Conservation (phyloP, 2,888 invertebrate genomes). For the Nineta flava region DNA sequence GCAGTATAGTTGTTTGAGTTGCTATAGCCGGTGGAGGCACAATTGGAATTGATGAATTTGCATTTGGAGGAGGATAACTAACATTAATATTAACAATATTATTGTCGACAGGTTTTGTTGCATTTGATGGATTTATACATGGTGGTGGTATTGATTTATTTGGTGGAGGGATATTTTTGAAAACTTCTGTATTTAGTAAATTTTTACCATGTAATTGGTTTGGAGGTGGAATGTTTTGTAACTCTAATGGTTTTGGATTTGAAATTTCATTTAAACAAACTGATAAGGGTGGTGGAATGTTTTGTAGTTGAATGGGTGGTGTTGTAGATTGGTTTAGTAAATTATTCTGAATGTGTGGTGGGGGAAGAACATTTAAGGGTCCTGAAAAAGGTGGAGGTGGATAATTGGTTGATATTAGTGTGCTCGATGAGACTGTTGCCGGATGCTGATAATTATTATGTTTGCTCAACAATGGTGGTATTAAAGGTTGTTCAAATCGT, state of each 20-base stretch:
- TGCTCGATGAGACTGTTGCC: constrained; percentile 12
- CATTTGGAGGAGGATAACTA: constrained; percentile 16
- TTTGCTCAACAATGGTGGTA: constrained; percentile 9
- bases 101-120: constrained; percentile 9
- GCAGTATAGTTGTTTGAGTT: constrained; percentile 8
- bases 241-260: constrained; percentile 42
- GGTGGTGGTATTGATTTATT: constrained; percentile 29
- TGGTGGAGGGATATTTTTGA: constrained; percentile 28
- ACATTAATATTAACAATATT: constrained; percentile 17
- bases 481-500: constrained; percentile 20
- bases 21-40: constrained; percentile 16
- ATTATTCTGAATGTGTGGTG: constrained; percentile 27
- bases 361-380: constrained; percentile 21
- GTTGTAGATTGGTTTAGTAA: constrained; percentile 28
- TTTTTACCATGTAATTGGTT: constrained; percentile 17
- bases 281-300: constrained; percentile 43
- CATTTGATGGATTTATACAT: constrained; percentile 15
- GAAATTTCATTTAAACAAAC: constrained; percentile 42
- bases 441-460: constrained; percentile 8
- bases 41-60: constrained; percentile 11
- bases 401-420: constrained; percentile 10
- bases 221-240: constrained; percentile 36
- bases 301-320: constrained; percentile 33
- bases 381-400: constrained; percentile 17
- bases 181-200: constrained; percentile 20